Percentiles rank a stretch among this genome's conserved stretches.
These are phyloP conservation scores for Drosophila antonietae DNA, from an alignment of 2,888 invertebrate genomes.

Conservation along the genomic window DNA sequence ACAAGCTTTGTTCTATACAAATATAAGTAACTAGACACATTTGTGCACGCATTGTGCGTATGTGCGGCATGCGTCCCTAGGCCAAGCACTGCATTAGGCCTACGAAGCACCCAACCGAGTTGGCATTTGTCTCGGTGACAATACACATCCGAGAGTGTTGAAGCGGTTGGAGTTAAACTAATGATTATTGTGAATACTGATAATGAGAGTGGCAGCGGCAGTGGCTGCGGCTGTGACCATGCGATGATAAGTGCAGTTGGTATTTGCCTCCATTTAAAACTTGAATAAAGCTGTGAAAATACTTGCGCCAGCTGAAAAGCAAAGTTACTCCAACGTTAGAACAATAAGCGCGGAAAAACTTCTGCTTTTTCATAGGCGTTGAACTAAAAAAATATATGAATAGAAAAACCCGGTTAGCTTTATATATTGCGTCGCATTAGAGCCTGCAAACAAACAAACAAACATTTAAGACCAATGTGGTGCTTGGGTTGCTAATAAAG, in stretches of 20 bases:
- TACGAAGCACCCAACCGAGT: neutral
- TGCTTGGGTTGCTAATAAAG: neutral
- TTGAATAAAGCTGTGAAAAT: conserved; percentile 51
- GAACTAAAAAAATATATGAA: conserved; percentile 3
- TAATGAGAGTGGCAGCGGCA: too few species aligned
- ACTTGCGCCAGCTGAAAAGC: conserved; percentile 23
- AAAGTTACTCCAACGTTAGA: conserved; percentile 41
- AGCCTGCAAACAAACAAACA: conserved; percentile 17
- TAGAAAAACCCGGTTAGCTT: conserved; percentile 34
- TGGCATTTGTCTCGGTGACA: neutral
- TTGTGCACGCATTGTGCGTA: neutral
- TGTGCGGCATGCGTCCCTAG: conserved; percentile 24
- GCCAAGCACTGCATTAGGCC: conserved; percentile 32
- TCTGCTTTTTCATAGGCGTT: conserved; percentile 38
- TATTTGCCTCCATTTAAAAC: conserved; percentile 22
- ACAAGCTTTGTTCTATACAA: conserved; percentile 3
- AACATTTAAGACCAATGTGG: conserved; percentile 59
- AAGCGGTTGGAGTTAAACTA: conserved; percentile 35
- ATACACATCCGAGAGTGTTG: conserved; percentile 24
- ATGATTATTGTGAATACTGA: conserved; percentile 28
- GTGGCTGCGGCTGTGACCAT: conserved; percentile 32
- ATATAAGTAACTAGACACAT: neutral
- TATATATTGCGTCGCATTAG: conserved; percentile 45
- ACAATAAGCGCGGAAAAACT: conserved; percentile 42
- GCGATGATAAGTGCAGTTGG: conserved; percentile 48